Evolutionary conservation across 2,113 vertebrate genomes (phyloP).

Genomic region (Lipophrys pholis): DNA sequence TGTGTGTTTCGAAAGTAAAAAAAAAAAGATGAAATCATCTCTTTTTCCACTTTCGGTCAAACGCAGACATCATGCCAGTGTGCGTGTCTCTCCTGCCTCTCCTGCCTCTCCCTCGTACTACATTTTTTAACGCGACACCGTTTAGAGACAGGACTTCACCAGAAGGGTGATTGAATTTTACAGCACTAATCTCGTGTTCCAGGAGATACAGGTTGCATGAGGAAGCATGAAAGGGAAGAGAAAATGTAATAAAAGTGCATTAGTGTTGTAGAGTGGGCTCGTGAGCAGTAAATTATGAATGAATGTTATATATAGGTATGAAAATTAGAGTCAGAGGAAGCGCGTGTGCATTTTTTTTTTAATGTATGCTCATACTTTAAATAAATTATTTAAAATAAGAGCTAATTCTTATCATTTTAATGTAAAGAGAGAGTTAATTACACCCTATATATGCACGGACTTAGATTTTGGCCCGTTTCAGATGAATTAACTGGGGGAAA

Average conservation of each 20-base stretch:
- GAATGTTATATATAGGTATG: conserved; percentile 47
- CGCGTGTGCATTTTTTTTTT: not conserved
- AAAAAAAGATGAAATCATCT: too few species aligned
- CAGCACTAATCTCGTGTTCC: not conserved
- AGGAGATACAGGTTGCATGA: not conserved
- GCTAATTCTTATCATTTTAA: not conserved
- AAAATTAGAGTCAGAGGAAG: conserved; percentile 27
- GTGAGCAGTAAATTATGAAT: conserved; percentile 48
- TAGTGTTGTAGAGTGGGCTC: conserved; percentile 5
- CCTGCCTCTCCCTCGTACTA: not conserved
- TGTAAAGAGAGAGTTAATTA: not conserved
- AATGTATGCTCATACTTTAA: not conserved
- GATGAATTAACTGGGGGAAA: too few species aligned
- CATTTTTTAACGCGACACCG: not conserved
- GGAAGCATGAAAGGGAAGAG: not conserved
- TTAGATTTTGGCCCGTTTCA: too few species aligned
- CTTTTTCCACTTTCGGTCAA: too few species aligned
- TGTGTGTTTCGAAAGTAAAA: too few species aligned
- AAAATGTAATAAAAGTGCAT: conserved; percentile 18
- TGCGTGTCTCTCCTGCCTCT: too few species aligned
- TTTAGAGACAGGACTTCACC: not conserved
- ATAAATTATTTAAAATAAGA: conserved; percentile 7
- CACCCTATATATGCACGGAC: too few species aligned
- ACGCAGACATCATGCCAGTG: too few species aligned
- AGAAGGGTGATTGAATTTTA: not conserved